A percentile compares a stretch with the other conserved stretches of the same genome.
These are phyloP conservation scores for Cydia amplana DNA, from an alignment of 1,140 invertebrate species.

Conservation along the genomic window DNA sequence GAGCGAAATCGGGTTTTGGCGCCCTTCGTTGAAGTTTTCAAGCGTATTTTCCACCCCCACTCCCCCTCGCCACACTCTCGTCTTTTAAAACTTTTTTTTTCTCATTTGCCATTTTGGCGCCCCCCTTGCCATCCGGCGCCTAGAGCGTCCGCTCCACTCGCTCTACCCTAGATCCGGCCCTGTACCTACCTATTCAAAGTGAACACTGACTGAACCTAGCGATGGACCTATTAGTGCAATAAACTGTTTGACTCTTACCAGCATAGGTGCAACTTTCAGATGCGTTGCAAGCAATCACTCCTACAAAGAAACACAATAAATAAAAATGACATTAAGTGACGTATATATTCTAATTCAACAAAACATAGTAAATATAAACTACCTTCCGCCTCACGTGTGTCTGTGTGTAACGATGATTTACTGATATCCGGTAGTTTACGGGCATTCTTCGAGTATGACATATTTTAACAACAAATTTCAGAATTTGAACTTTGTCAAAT, in stretches of 20 bases:
- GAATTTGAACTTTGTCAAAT: conserved; percentile 72
- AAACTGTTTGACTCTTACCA: conserved; percentile 50
- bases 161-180: no score
- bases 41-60: no score
- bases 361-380: conserved; percentile 21
- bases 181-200: background rate
- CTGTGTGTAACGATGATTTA: conserved; percentile 52
- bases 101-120: no score
- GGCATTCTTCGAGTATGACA: conserved; percentile 73
- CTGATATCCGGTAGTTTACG: conserved; percentile 65
- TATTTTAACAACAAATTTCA: conserved; percentile 77
- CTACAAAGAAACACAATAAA: conserved; percentile 50
- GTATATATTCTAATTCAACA: conserved; percentile 8
- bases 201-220: background rate
- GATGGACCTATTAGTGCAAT: background rate
- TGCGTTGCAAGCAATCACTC: conserved; percentile 52
- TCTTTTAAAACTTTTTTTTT: no score
- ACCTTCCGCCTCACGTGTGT: conserved; percentile 59
- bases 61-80: no score
- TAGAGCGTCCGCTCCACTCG: no score
- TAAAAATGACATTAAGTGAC: conserved; percentile 33
- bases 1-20: no score
- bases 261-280: conserved; percentile 65
- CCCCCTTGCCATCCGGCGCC: no score
- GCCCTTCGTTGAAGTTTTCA: no score